These are phyloP conservation scores for Phanerotoma sp. DNA, from an alignment of 2,888 invertebrate genomes.

Conservation along the genomic window DNA sequence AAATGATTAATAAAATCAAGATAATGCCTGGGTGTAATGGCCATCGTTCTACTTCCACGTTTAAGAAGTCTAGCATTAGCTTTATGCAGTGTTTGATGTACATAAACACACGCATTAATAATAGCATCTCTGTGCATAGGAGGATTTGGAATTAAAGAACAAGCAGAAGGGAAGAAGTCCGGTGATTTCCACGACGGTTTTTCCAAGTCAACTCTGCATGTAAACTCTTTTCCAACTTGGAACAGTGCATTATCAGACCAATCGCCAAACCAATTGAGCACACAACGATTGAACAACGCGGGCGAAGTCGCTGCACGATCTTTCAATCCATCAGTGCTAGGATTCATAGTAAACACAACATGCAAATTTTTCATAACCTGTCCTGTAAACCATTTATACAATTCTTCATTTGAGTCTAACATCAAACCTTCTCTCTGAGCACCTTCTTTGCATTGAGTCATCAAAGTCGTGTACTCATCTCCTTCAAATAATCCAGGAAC, in stretches of 20 bases:
- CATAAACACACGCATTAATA: slow-evolving; percentile 98
- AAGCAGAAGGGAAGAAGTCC: slow-evolving; percentile 87
- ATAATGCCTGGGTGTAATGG: slow-evolving; percentile 97
- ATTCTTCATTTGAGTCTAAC: slow-evolving; percentile 97
- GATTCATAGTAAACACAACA: slow-evolving; percentile 99
- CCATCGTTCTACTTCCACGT: slow-evolving; percentile 93
- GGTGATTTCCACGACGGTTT: slow-evolving; percentile 83
- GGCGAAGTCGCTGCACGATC: slow-evolving; percentile 99
- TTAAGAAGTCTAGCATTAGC: slow-evolving; percentile 90
- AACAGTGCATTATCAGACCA: slow-evolving; percentile 96
- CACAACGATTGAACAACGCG: slow-evolving; percentile 98
- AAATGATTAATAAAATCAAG: slow-evolving; percentile 99
- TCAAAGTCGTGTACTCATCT: slow-evolving; percentile 97
- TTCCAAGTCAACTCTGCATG: slow-evolving; percentile 92
- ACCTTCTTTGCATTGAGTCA: slow-evolving; percentile 99
- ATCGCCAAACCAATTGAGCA: slow-evolving; percentile 99
- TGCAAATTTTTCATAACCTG: slow-evolving; percentile 99
- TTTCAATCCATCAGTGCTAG: slow-evolving; percentile 96
- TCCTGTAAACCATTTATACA: slow-evolving; percentile 99
- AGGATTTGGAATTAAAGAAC: slow-evolving; percentile 71
- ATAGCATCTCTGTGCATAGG: slow-evolving; percentile 93
- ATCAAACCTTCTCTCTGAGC: slow-evolving; percentile 97
- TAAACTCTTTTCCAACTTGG: slow-evolving; percentile 97
- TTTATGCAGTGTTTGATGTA: slow-evolving; percentile 95
- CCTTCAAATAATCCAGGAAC: slow-evolving; percentile 93